phyloP scores from a whole-genome alignment of 2,888 invertebrate species.

The Anarsia innoxiella region DNA sequence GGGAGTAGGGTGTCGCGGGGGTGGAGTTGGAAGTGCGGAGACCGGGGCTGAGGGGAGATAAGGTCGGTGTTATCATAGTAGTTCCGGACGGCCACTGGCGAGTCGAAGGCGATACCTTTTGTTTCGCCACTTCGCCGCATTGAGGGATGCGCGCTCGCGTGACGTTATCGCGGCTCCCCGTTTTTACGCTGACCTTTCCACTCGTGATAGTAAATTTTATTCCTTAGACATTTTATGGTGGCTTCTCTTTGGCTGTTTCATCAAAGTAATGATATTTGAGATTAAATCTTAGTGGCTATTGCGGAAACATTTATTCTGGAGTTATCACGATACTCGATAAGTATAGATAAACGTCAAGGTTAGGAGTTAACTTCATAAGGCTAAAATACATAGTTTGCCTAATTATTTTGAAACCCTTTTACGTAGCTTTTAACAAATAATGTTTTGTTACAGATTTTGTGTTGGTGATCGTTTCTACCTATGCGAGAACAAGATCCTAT shows the following conservation, averaged over 20 bases:
- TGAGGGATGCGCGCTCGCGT: conserved; percentile 68
- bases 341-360: no score
- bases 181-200: conserved; percentile 61
- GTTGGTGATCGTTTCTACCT: conserved; percentile 98
- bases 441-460: conserved; percentile 86
- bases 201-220: conserved; percentile 64
- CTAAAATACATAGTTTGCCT: no score
- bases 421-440: background rate
- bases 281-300: conserved; percentile 32
- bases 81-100: conserved; percentile 62
- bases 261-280: conserved; percentile 39
- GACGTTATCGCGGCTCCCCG: conserved; percentile 63
- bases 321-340: no score
- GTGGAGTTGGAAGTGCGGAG: no score
- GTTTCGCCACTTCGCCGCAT: conserved; percentile 68
- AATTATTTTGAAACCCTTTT: no score
- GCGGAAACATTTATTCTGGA: no score
- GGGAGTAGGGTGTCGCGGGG: conserved; percentile 40
- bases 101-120: conserved; percentile 71
- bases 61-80: conserved; percentile 61
- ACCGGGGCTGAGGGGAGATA: conserved; percentile 51
- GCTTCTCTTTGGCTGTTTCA: conserved; percentile 38
- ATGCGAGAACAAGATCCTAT: conserved; percentile 97
- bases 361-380: no score
- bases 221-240: conserved; percentile 55